Evolutionary conservation across 2,888 invertebrate species (phyloP).

Genomic region (Drosophila kokeensis): DNA sequence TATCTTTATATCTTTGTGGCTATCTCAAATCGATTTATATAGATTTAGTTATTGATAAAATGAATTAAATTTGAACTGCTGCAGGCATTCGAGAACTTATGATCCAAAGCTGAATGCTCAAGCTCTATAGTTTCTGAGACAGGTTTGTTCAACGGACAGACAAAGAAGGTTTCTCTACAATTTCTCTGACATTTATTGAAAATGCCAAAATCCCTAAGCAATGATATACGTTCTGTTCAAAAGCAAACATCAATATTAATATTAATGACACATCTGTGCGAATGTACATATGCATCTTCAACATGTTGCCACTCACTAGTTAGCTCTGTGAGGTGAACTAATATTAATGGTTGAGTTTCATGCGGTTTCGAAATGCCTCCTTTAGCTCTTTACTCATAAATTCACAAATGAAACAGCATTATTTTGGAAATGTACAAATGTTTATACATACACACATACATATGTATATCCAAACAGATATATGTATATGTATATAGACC

Average conservation of each 20-base stretch:
- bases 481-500: conserved; percentile 2
- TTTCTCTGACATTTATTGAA: not conserved
- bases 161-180: not conserved
- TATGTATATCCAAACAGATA: not conserved
- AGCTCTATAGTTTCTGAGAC: not conserved
- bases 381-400: not conserved
- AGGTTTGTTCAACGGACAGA: not conserved
- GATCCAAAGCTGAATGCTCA: too few relatives aligned
- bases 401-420: conserved; percentile 6
- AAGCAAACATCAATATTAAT: not conserved
- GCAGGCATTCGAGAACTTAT: too few relatives aligned
- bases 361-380: not conserved
- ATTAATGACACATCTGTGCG: not conserved
- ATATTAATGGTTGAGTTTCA: not conserved
- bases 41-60: not conserved
- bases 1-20: not conserved
- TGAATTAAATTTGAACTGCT: not conserved
- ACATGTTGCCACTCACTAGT: not conserved
- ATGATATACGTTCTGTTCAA: not conserved
- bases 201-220: not conserved
- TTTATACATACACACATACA: not conserved
- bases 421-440: not conserved
- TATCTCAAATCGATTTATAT: not conserved
- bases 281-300: not conserved
- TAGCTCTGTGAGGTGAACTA: not conserved